These are phyloP conservation scores for Maniola jurtina DNA, from an alignment of 1,140 invertebrate genomes.

Conservation along the genomic window DNA sequence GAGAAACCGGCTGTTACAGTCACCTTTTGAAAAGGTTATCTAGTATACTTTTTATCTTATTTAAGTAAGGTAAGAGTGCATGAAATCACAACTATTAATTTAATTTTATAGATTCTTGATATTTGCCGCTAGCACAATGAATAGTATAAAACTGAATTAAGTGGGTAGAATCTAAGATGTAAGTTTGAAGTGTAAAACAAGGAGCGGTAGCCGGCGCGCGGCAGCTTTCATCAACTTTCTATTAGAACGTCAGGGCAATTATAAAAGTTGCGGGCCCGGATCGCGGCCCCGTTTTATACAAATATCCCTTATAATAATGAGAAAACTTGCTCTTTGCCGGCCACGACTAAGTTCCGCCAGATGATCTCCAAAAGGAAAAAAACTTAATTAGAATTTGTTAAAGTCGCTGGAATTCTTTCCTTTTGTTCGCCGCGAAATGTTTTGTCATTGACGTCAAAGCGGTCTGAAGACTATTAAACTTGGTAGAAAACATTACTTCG, in stretches of 20 bases:
- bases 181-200: constrained; percentile 62
- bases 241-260: constrained; percentile 73
- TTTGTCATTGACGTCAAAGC: constrained; percentile 30
- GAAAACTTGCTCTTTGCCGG: constrained; percentile 66
- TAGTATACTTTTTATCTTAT: no score
- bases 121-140: constrained; percentile 17
- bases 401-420: constrained; percentile 36
- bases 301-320: constrained; percentile 74
- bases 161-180: constrained; percentile 47
- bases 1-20: no score
- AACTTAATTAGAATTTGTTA: constrained; percentile 61
- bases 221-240: constrained; percentile 74
- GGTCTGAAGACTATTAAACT: constrained; percentile 23
- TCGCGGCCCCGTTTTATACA: constrained; percentile 63
- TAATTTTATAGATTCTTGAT: neutral
- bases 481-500: constrained; percentile 16
- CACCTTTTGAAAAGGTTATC: no score
- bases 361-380: constrained; percentile 62
- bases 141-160: constrained; percentile 36
- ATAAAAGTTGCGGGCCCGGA: constrained; percentile 63
- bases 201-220: constrained; percentile 50
- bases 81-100: no score
- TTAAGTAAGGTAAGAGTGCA: no score
- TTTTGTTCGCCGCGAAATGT: constrained; percentile 27
- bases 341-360: constrained; percentile 54